Evolutionary conservation across 2,888 invertebrate species (phyloP).

Genomic region (Dryobota labecula): DNA sequence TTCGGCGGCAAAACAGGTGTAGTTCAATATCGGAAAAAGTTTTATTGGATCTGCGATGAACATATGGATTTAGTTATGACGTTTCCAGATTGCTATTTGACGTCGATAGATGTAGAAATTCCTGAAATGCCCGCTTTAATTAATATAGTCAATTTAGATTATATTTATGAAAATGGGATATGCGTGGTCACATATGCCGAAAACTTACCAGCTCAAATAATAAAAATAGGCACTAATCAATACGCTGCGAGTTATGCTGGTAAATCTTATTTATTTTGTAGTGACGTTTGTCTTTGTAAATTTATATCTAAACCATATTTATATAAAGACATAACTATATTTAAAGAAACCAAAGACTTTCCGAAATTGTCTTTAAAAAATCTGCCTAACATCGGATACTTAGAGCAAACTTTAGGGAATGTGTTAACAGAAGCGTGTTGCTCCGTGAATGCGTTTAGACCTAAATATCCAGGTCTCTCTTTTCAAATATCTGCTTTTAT

Average conservation of each 20-base stretch:
- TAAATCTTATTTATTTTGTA: slow-evolving; percentile 90
- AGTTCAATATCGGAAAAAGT: slow-evolving; percentile 88
- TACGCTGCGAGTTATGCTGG: slow-evolving; percentile 87
- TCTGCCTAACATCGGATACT: slow-evolving; percentile 90
- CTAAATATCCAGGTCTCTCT: slow-evolving; percentile 91
- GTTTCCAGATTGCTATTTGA: slow-evolving; percentile 82
- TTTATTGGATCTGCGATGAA: slow-evolving; percentile 91
- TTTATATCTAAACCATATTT: slow-evolving; percentile 89
- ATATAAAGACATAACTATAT: slow-evolving; percentile 87
- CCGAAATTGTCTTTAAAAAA: slow-evolving; percentile 83
- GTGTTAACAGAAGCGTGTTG: slow-evolving; percentile 89
- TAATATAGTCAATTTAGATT: slow-evolving; percentile 78
- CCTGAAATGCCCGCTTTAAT: slow-evolving; percentile 89
- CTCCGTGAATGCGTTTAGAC: slow-evolving; percentile 87
- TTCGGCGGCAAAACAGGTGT: slow-evolving; percentile 90
- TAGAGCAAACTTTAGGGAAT: slow-evolving; percentile 91
- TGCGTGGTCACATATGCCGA: slow-evolving; percentile 92
- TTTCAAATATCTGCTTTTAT: slow-evolving; percentile 88
- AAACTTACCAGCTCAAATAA: slow-evolving; percentile 85
- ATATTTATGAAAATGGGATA: slow-evolving; percentile 88
- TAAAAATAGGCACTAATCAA: slow-evolving; percentile 83
- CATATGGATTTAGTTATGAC: slow-evolving; percentile 88
- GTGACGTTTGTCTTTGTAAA: slow-evolving; percentile 83
- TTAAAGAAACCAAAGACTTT: slow-evolving; percentile 77
- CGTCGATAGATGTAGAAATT: slow-evolving; percentile 68